A percentile compares a stretch with the other conserved stretches of the same genome.
phyloP scores from a whole-genome alignment of 2,888 invertebrate genomes.

The Netelia inedita region DNA sequence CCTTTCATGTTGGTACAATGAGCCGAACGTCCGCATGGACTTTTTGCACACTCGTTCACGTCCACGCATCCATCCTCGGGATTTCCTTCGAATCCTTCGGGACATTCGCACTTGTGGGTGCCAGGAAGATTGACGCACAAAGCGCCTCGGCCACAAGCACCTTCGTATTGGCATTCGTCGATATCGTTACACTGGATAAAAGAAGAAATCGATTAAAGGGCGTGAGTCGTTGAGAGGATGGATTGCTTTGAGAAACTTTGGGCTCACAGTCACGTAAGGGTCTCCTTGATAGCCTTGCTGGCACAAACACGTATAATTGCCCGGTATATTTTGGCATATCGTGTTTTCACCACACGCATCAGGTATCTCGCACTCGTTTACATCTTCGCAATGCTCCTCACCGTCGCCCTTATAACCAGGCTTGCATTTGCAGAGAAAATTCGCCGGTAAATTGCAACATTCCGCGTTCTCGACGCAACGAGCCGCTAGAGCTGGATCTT shows the following conservation, averaged over 20 bases:
- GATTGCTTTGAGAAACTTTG: neutral
- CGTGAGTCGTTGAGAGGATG: neutral
- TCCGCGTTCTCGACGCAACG: conserved; percentile 96
- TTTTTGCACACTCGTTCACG: conserved; percentile 91
- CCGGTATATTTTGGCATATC: conserved; percentile 92
- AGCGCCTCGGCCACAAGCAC: conserved; percentile 92
- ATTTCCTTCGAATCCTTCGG: conserved; percentile 93
- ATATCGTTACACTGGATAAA: conserved; percentile 90
- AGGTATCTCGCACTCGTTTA: conserved; percentile 94
- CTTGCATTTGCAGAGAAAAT: conserved; percentile 97
- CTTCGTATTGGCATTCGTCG: conserved; percentile 91
- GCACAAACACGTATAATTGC: conserved; percentile 95
- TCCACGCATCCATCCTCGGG: conserved; percentile 92
- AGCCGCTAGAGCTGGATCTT: conserved; percentile 93
- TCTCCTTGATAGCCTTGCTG: conserved; percentile 94
- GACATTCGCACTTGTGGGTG: conserved; percentile 94
- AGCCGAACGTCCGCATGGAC: conserved; percentile 92
- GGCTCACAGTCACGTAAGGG: conserved; percentile 89
- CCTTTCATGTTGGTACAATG: conserved; percentile 93
- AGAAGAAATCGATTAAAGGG: neutral
- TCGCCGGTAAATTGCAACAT: conserved; percentile 97
- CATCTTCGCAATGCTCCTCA: conserved; percentile 94
- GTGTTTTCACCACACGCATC: conserved; percentile 94
- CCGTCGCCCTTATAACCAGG: conserved; percentile 96
- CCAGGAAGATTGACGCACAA: conserved; percentile 93